phyloP scores from a whole-genome alignment of 2,888 invertebrate species.

The Sminthurinus aureus region DNA sequence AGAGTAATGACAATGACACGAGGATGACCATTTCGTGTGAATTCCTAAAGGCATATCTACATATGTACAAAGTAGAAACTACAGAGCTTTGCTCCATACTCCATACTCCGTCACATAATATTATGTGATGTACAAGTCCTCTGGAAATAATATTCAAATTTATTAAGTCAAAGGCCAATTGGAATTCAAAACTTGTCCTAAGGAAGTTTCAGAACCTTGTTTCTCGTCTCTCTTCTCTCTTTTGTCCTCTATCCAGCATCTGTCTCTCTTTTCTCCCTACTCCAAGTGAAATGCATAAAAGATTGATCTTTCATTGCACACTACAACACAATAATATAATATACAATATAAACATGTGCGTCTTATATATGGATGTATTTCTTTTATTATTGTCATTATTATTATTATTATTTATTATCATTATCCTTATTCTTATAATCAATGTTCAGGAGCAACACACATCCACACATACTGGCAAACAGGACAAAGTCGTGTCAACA shows the following conservation, averaged over 20 bases:
- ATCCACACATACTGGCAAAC: too few species aligned
- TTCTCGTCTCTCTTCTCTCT: neutral
- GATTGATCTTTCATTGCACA: neutral
- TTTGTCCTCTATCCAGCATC: neutral
- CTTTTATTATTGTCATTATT: too few species aligned
- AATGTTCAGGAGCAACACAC: neutral
- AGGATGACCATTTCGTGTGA: neutral
- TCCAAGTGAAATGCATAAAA: neutral
- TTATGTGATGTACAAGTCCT: neutral
- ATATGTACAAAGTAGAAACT: neutral
- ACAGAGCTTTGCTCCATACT: too few species aligned
- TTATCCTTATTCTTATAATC: neutral
- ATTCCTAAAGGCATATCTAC: neutral
- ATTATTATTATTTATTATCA: neutral
- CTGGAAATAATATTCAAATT: neutral
- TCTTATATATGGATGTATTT: too few species aligned
- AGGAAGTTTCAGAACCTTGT: neutral
- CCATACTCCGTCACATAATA: neutral
- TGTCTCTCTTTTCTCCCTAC: neutral
- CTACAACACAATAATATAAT: too few species aligned
- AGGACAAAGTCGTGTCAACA: conserved; percentile 25
- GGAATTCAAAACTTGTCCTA: neutral
- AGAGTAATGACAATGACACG: conserved; percentile 10
- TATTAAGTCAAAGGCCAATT: neutral
- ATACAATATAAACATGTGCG: too few species aligned